Percentiles rank a stretch among this genome's conserved stretches.
Evolutionary conservation across 2,888 invertebrate genomes (phyloP).

Genomic region (Hanleya hanleyi): DNA sequence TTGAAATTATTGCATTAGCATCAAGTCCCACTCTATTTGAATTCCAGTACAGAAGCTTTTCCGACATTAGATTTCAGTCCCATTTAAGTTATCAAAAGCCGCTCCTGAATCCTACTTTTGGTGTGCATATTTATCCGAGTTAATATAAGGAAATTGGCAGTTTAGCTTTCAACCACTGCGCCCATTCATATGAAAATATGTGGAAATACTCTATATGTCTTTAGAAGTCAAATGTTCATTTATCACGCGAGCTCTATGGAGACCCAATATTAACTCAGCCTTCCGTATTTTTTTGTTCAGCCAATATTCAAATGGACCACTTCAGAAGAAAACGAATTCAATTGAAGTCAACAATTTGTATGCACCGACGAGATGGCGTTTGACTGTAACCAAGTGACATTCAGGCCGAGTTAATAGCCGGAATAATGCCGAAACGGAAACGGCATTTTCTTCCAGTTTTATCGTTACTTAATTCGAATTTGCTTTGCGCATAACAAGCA

Average conservation of each 20-base stretch:
- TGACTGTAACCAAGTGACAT: neutral
- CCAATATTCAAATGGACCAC: neutral
- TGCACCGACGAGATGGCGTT: neutral
- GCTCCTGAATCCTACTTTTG: too few species aligned
- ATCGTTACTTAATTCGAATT: constrained; percentile 5
- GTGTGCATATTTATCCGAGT: too few species aligned
- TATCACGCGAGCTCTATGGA: too few species aligned
- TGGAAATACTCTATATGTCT: neutral
- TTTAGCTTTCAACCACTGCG: neutral
- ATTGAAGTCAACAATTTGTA: constrained; percentile 3
- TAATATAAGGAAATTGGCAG: constrained; percentile 3
- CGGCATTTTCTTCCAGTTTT: neutral
- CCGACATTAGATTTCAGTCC: too few species aligned
- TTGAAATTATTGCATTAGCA: too few species aligned
- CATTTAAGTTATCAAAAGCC: too few species aligned
- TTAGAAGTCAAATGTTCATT: neutral
- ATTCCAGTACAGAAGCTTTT: too few species aligned
- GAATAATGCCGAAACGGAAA: neutral
- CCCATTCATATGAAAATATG: neutral
- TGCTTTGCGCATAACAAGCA: constrained; percentile 5
- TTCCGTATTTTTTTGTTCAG: neutral
- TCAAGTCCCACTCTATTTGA: too few species aligned
- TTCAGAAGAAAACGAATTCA: neutral
- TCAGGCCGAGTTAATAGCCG: neutral
- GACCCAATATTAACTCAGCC: neutral